phyloP scores from a whole-genome alignment of 2,888 invertebrate species.

The Gymnosoma rotundatum region DNA sequence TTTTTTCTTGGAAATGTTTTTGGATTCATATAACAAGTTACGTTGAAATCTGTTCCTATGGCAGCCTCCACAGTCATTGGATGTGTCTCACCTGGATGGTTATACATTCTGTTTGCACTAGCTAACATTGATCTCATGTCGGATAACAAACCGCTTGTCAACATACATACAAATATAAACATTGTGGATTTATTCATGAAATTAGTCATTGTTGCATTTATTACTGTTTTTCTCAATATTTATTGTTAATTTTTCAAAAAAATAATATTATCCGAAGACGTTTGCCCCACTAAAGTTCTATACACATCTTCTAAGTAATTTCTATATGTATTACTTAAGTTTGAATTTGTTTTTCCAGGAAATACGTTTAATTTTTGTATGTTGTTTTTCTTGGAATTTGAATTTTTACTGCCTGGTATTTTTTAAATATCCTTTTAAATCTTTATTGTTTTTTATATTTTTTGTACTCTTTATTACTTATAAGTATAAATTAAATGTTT shows the following conservation, averaged over 20 bases:
- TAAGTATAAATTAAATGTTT: not conserved
- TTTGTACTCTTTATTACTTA: not conserved
- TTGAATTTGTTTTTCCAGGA: constrained; percentile 70
- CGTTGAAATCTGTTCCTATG: constrained; percentile 77
- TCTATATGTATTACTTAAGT: constrained; percentile 50
- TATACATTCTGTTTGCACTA: constrained; percentile 36
- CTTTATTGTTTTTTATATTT: not conserved
- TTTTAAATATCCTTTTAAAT: constrained; percentile 4
- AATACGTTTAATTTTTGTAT: constrained; percentile 72
- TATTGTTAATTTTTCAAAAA: not conserved
- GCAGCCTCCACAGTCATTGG: constrained; percentile 75
- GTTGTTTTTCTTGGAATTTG: constrained; percentile 72
- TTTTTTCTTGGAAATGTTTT: constrained; percentile 73
- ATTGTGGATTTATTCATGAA: constrained; percentile 28
- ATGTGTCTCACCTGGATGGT: constrained; percentile 74
- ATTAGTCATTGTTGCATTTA: constrained; percentile 38
- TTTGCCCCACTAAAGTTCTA: constrained; percentile 45
- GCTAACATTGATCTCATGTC: constrained; percentile 8
- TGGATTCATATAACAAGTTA: constrained; percentile 78
- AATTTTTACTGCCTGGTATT: constrained; percentile 59
- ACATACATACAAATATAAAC: constrained; percentile 13
- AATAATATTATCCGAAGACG: not conserved
- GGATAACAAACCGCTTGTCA: constrained; percentile 16
- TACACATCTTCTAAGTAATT: constrained; percentile 18
- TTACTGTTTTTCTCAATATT: constrained; percentile 24